phyloP scores from a whole-genome alignment of 2,888 invertebrate species.

The Rhingia rostrata region DNA sequence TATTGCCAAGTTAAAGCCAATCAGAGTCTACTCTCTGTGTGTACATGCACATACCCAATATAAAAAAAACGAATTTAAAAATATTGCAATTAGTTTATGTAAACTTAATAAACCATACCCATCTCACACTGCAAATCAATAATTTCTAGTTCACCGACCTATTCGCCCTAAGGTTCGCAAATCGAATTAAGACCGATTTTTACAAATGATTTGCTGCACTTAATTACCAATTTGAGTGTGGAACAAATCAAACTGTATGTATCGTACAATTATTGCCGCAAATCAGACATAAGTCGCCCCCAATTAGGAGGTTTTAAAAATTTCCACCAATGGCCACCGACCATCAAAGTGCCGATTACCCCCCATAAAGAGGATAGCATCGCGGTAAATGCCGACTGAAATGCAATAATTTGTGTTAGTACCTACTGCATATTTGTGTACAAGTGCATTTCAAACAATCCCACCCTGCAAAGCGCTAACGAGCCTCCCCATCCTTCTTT shows the following conservation, averaged over 20 bases:
- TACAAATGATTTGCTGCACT: constrained; percentile 30
- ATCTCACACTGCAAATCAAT: too few species aligned
- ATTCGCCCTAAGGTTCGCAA: not conserved
- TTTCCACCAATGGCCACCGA: not conserved
- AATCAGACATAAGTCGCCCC: constrained; percentile 18
- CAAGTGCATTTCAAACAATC: constrained; percentile 15
- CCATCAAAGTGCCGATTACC: constrained; percentile 22
- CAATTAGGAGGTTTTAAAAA: constrained; percentile 35
- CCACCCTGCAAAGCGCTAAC: constrained; percentile 32
- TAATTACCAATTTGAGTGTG: constrained; percentile 23
- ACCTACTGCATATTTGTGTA: not conserved
- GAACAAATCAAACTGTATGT: constrained; percentile 19
- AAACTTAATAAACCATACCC: too few species aligned
- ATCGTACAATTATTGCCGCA: constrained; percentile 17
- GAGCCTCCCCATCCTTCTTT: constrained; percentile 10
- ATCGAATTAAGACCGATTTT: not conserved
- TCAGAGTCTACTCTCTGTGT: too few species aligned
- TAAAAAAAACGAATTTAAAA: too few species aligned
- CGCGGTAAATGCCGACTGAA: not conserved
- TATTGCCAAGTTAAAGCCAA: too few species aligned
- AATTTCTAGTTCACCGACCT: not conserved
- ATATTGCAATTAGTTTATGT: too few species aligned
- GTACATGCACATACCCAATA: too few species aligned
- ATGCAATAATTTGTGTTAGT: constrained; percentile 4
- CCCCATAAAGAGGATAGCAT: not conserved